phyloP scores from a whole-genome alignment of 2,888 invertebrate species.

The Metallyticus violacea region DNA sequence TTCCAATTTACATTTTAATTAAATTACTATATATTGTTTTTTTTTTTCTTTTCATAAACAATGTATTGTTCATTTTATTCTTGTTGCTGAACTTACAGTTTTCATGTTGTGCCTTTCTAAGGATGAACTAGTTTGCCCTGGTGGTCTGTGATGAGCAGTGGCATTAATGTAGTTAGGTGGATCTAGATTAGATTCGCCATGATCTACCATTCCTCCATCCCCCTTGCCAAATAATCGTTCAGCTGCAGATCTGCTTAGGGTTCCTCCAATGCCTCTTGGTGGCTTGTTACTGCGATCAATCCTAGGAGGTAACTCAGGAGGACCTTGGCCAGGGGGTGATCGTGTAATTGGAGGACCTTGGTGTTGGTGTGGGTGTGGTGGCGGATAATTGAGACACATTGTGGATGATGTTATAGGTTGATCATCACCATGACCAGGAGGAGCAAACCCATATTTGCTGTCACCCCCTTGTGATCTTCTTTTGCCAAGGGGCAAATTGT shows the following conservation, averaged over 20 bases:
- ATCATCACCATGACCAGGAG: conserved; percentile 34
- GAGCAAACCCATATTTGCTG: conserved; percentile 63
- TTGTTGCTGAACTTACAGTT: conserved; percentile 42
- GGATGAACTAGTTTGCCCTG: conserved; percentile 43
- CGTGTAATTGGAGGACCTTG: conserved; percentile 33
- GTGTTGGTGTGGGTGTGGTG: conserved; percentile 29
- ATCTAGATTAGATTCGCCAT: conserved; percentile 31
- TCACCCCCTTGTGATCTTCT: conserved; percentile 51
- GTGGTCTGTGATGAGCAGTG: conserved; percentile 47
- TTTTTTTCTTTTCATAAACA: no score
- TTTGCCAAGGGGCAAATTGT: conserved; percentile 36
- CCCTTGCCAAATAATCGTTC: conserved; percentile 50
- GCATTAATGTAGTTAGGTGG: conserved; percentile 52
- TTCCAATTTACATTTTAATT: no score
- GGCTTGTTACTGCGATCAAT: conserved; percentile 78
- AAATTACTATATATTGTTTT: no score
- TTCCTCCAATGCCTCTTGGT: conserved; percentile 40
- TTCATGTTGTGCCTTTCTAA: conserved; percentile 47
- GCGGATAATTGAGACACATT: conserved; percentile 30
- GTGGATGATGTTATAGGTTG: conserved; percentile 28
- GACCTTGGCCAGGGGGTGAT: conserved; percentile 33
- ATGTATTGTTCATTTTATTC: no score
- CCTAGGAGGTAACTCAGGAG: conserved; percentile 82
- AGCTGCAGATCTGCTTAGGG: conserved; percentile 50
- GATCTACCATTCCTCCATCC: conserved; percentile 53